Percentiles rank a stretch among this genome's conserved stretches.
Evolutionary conservation across 2,113 vertebrate species (phyloP).

Genomic region (Festucalex cinctus): DNA sequence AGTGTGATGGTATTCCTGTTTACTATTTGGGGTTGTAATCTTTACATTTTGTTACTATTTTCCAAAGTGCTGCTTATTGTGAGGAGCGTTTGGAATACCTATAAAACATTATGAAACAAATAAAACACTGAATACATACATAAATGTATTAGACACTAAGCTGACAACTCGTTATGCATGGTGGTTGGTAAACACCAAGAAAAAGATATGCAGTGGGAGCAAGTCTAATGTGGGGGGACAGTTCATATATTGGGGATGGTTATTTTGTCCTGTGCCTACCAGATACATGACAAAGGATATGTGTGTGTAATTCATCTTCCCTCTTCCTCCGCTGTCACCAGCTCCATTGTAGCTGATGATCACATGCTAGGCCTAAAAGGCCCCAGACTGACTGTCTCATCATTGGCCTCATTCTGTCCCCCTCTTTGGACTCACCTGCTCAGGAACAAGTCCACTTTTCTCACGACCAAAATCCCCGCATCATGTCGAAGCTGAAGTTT

Average conservation of each 20-base stretch:
- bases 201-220: background rate
- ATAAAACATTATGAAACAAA: background rate
- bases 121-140: background rate
- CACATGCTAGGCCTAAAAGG: slow-evolving; percentile 25
- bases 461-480: background rate
- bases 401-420: slow-evolving; percentile 22
- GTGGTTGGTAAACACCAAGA: background rate
- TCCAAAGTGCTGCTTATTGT: too few species aligned
- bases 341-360: slow-evolving; percentile 42
- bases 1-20: too few species aligned
- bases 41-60: too few species aligned
- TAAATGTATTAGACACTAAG: background rate
- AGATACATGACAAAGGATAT: slow-evolving; percentile 49
- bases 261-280: background rate
- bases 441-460: slow-evolving; percentile 9
- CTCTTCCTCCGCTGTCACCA: slow-evolving; percentile 40
- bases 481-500: slow-evolving; percentile 10
- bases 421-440: slow-evolving; percentile 10
- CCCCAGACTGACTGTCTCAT: slow-evolving; percentile 49
- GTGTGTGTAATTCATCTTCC: slow-evolving; percentile 28
- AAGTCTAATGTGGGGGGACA: background rate
- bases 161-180: background rate
- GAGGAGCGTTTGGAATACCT: too few species aligned
- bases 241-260: background rate
- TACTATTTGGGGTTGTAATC: too few species aligned